Evolutionary conservation across 30 jellyfish, hydroid and myxozoan genomes (phyloP).

Genomic region (Catostylus mosaicus): DNA sequence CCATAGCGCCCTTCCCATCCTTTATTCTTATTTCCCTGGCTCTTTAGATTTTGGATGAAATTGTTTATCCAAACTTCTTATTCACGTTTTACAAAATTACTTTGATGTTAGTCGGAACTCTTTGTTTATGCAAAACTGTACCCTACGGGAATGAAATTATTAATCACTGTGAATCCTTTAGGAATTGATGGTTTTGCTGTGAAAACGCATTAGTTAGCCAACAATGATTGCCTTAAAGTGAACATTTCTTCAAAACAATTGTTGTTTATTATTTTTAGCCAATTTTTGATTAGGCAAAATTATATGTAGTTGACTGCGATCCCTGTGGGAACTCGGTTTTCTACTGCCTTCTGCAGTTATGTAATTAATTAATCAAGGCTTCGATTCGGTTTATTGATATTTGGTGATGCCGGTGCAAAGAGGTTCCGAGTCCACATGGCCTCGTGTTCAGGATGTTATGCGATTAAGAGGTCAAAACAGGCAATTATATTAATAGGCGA

Average conservation of each 20-base stretch:
- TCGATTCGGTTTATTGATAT: too few species aligned
- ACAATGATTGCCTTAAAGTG: not conserved
- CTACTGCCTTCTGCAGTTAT: not conserved
- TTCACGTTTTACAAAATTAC: too few species aligned
- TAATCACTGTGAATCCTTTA: not conserved
- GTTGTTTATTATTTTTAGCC: not conserved
- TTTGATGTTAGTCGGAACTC: too few species aligned
- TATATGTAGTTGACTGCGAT: not conserved
- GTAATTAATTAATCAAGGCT: too few species aligned
- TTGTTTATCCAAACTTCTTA: too few species aligned
- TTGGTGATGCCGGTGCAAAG: too few species aligned
- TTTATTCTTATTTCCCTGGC: too few species aligned
- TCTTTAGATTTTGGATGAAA: too few species aligned
- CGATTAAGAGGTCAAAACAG: not conserved
- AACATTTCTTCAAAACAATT: not conserved
- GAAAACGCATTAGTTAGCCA: not conserved
- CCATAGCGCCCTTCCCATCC: too few species aligned
- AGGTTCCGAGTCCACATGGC: not conserved
- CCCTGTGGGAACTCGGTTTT: slow-evolving; percentile 3
- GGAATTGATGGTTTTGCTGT: not conserved
- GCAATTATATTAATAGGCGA: too few species aligned
- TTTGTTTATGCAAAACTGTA: too few species aligned
- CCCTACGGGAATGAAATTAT: too few species aligned
- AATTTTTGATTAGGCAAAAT: not conserved
- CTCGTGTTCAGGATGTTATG: not conserved